A percentile compares a stretch with the other conserved stretches of the same genome.
phyloP scores from a whole-genome alignment of 2,113 vertebrate species.

The Ameiurus melas region DNA sequence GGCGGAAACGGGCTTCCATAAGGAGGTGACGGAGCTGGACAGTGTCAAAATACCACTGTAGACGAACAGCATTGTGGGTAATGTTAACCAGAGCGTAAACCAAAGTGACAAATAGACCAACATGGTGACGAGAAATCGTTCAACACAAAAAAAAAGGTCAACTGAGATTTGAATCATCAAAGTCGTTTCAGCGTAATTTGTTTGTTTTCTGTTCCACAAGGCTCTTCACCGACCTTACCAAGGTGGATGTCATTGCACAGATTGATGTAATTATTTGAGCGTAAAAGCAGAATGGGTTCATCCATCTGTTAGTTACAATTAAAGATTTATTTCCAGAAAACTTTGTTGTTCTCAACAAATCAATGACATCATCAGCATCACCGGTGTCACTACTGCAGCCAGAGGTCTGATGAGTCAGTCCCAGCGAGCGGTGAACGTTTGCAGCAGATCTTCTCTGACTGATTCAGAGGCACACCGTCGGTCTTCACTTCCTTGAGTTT shows the following conservation, averaged over 20 bases:
- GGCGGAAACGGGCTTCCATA: too few relatives aligned
- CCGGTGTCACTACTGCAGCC: background rate
- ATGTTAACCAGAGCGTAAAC: background rate
- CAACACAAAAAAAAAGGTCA: background rate
- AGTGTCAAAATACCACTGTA: background rate
- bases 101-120: background rate
- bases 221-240: background rate
- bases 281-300: background rate
- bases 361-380: background rate
- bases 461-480: constrained; percentile 17
- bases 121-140: background rate
- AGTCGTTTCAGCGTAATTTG: background rate
- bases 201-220: background rate
- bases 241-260: background rate
- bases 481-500: constrained; percentile 37
- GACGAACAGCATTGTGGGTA: background rate
- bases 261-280: background rate
- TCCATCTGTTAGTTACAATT: background rate
- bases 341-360: background rate
- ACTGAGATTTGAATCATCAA: background rate
- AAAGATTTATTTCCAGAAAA: background rate
- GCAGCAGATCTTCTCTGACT: constrained; percentile 35
- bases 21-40: background rate
- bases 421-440: background rate
- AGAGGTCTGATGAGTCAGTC: constrained; percentile 3